Evolutionary conservation across 1,140 invertebrate species (phyloP).

Genomic region (Dolichoris vasculosae): DNA sequence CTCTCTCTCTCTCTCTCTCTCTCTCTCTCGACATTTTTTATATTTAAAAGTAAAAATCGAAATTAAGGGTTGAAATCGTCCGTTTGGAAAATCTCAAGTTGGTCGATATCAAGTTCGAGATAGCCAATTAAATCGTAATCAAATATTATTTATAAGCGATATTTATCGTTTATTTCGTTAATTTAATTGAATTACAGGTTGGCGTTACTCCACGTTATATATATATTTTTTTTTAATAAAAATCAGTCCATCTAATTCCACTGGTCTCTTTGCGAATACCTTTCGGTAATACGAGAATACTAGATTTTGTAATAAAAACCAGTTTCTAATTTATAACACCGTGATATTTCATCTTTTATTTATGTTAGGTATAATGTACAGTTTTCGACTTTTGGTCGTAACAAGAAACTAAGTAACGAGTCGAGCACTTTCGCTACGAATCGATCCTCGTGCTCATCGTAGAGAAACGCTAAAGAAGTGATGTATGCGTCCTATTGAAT

Average conservation of each 20-base stretch:
- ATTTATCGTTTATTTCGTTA: too few species aligned
- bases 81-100: background rate
- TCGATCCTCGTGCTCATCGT: constrained; percentile 43
- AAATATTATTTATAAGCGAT: background rate
- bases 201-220: too few species aligned
- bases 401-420: background rate
- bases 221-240: too few species aligned
- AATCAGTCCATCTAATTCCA: too few species aligned
- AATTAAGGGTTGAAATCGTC: background rate
- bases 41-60: background rate
- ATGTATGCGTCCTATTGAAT: constrained; percentile 40
- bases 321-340: too few species aligned
- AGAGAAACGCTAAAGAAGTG: constrained; percentile 30
- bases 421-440: background rate
- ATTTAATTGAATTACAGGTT: too few species aligned
- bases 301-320: too few species aligned
- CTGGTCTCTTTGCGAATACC: too few species aligned
- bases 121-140: background rate
- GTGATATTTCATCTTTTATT: background rate
- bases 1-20: background rate
- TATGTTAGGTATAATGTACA: background rate
- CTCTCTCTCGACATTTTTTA: background rate
- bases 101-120: background rate
- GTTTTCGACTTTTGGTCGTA: background rate
- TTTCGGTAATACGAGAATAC: too few species aligned